phyloP scores from a whole-genome alignment of 1,140 invertebrate genomes.

The Trichonephila clavipes region DNA sequence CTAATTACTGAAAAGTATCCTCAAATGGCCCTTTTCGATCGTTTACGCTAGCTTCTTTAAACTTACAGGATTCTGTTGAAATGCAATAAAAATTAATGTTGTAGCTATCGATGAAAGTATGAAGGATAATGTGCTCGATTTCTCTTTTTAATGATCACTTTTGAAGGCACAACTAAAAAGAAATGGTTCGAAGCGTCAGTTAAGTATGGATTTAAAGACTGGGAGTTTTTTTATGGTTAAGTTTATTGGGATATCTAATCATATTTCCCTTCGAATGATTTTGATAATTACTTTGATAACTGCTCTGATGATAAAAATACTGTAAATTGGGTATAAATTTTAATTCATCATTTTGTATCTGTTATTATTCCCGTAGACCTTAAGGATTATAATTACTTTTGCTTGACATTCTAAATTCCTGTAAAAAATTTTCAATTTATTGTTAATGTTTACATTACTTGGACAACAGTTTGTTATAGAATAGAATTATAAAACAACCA shows the following conservation, averaged over 20 bases:
- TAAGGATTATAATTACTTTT: too few species aligned
- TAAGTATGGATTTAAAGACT: background rate
- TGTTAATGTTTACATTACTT: too few species aligned
- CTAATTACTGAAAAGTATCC: slow-evolving; percentile 16
- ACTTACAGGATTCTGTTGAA: background rate
- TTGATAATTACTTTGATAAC: background rate
- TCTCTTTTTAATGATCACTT: slow-evolving; percentile 24
- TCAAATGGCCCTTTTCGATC: background rate
- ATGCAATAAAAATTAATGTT: slow-evolving; percentile 31
- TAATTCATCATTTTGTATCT: too few species aligned
- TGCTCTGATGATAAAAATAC: background rate
- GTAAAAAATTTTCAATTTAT: too few species aligned
- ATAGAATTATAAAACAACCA: too few species aligned
- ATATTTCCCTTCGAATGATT: background rate
- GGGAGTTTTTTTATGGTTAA: background rate
- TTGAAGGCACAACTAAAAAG: background rate
- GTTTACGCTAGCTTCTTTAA: slow-evolving; percentile 9
- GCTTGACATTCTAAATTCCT: too few species aligned
- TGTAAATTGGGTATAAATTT: background rate
- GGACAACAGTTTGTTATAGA: too few species aligned
- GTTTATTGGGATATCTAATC: background rate
- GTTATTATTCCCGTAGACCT: too few species aligned
- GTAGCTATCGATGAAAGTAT: slow-evolving; percentile 14
- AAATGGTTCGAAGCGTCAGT: background rate
- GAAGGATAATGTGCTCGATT: background rate